Conservation (phyloP, 2,797 vertebrate species). For the Crax fasciolata region DNA sequence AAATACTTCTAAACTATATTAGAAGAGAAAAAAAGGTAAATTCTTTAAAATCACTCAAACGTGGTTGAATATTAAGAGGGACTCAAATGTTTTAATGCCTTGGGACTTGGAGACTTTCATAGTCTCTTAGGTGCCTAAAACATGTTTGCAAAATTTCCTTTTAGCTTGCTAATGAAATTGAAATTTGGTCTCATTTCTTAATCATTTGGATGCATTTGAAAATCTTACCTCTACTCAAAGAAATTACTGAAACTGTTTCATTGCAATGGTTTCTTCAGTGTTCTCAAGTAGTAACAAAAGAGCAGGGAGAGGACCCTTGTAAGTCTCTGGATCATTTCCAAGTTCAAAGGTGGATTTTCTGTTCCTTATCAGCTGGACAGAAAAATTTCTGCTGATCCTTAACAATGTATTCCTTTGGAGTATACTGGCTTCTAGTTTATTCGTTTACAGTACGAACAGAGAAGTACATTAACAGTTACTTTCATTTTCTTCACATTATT, state of each 20-base stretch:
- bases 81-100: neutral
- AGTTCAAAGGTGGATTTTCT: conserved; percentile 16
- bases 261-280: neutral
- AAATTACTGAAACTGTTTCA: neutral
- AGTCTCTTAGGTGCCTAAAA: neutral
- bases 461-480: neutral
- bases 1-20: neutral
- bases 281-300: neutral
- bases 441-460: neutral
- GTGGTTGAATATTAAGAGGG: neutral
- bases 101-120: neutral
- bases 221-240: neutral
- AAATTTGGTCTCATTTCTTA: neutral
- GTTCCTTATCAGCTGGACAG: neutral
- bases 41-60: neutral
- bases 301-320: neutral
- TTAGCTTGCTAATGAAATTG: neutral
- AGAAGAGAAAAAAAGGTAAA: neutral
- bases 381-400: conserved; percentile 11
- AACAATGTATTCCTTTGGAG: neutral
- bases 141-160: neutral
- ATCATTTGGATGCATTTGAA: neutral
- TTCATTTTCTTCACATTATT: neutral
- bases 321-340: neutral
- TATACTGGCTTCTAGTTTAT: neutral